These are phyloP conservation scores for Girardinus metallicus DNA, from an alignment of 2,797 vertebrate species.

Conservation along the genomic window DNA sequence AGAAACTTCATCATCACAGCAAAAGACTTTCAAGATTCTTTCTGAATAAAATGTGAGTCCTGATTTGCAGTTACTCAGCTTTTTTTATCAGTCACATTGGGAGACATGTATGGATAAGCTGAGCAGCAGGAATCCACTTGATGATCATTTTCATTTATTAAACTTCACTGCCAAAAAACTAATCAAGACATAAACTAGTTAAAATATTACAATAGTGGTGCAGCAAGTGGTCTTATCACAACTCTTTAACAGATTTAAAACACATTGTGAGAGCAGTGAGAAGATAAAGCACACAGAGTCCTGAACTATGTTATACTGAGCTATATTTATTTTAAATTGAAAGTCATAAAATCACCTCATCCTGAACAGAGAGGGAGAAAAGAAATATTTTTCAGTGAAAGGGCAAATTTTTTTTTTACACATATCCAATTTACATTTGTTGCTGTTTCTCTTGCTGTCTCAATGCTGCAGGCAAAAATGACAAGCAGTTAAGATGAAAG, in stretches of 20 bases:
- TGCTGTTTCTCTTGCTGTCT: slow-evolving; percentile 14
- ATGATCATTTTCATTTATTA: neutral
- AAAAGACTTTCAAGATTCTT: neutral
- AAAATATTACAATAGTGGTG: neutral
- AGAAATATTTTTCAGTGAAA: neutral
- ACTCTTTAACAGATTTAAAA: neutral
- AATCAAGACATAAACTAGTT: neutral
- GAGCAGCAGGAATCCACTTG: neutral
- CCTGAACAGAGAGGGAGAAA: neutral
- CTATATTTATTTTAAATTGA: neutral
- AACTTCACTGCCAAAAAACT: neutral
- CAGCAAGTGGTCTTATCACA: neutral
- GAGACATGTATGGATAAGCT: neutral
- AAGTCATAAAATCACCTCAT: neutral
- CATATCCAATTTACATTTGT: slow-evolving; percentile 1
- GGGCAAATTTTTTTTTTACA: neutral
- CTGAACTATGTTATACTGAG: neutral
- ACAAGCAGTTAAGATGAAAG: slow-evolving; percentile 18
- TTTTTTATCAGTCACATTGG: neutral
- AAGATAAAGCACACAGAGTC: neutral
- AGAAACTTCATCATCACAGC: neutral
- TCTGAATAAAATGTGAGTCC: neutral
- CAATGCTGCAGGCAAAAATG: slow-evolving; percentile 2
- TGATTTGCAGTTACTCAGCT: neutral
- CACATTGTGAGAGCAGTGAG: neutral